Evolutionary conservation across 37 sponge, comb jelly and placozoan genomes (phyloP).

Genomic region (Halisarca cf. caerulea): DNA sequence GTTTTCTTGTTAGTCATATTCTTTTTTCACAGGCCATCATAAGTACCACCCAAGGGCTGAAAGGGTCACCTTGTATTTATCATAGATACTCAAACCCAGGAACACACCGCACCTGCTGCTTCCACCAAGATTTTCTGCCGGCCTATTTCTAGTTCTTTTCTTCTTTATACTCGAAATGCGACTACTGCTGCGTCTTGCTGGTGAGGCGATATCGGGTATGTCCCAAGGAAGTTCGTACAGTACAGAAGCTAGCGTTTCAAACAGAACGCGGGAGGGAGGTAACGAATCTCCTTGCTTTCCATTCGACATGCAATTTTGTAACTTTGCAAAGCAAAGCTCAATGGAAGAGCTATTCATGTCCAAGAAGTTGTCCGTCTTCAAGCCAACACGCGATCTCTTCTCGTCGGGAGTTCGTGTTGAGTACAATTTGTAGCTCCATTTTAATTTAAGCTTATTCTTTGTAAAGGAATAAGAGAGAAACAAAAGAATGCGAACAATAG

Average conservation of each 20-base stretch:
- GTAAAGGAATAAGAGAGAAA: neutral
- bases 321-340: neutral
- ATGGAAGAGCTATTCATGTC: neutral
- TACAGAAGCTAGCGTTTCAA: constrained; percentile 23
- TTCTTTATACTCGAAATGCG: neutral
- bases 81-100: too few species aligned
- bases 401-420: neutral
- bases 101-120: too few species aligned
- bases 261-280: neutral
- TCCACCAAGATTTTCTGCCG: too few species aligned
- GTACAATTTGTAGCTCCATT: neutral
- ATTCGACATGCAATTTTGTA: neutral
- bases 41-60: too few species aligned
- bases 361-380: neutral
- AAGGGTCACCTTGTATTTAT: too few species aligned
- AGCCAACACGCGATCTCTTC: neutral
- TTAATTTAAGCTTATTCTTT: neutral
- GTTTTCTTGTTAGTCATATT: too few species aligned
- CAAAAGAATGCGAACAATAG: neutral
- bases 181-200: neutral
- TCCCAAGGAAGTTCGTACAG: constrained; percentile 67
- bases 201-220: constrained; percentile 56
- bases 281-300: neutral
- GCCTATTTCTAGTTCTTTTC: too few species aligned
- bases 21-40: too few species aligned